Conservation (phyloP, 1,140 invertebrate genomes). For the Apocrypta bakeri region DNA sequence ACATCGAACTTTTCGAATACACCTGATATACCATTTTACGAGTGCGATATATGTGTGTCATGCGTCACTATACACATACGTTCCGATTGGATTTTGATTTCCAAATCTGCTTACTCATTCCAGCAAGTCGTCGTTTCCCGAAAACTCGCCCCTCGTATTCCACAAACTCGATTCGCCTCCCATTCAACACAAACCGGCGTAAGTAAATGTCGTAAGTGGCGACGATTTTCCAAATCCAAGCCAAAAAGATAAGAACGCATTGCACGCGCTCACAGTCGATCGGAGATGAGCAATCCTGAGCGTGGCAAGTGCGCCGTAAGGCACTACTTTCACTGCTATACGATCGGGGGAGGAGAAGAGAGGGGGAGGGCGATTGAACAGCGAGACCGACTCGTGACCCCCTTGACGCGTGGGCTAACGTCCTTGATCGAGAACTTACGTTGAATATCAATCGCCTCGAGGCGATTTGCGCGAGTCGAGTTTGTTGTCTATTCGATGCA, state of each 20-base stretch:
- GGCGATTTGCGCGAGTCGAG: background rate
- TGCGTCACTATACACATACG: no score
- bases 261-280: background rate
- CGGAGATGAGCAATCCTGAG: background rate
- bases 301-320: background rate
- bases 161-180: no score
- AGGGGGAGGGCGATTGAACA: no score
- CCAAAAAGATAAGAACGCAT: background rate
- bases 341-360: conserved; percentile 3
- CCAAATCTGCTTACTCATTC: no score
- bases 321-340: conserved; percentile 35
- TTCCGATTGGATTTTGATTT: no score
- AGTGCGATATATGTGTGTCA: no score
- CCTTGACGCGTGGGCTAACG: conserved; percentile 38
- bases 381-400: conserved; percentile 30
- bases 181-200: background rate
- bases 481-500: background rate
- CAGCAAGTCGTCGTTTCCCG: no score
- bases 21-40: no score
- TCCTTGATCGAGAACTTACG: conserved; percentile 53
- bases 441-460: conserved; percentile 38
- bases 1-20: no score
- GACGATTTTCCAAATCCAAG: background rate
- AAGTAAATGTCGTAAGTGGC: background rate
- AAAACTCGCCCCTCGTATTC: no score